Evolutionary conservation across 2,113 vertebrate genomes (phyloP), one percentile per base, ranked within the genome.

Genomic region (Nothocercus nigrocapillus): DNA sequence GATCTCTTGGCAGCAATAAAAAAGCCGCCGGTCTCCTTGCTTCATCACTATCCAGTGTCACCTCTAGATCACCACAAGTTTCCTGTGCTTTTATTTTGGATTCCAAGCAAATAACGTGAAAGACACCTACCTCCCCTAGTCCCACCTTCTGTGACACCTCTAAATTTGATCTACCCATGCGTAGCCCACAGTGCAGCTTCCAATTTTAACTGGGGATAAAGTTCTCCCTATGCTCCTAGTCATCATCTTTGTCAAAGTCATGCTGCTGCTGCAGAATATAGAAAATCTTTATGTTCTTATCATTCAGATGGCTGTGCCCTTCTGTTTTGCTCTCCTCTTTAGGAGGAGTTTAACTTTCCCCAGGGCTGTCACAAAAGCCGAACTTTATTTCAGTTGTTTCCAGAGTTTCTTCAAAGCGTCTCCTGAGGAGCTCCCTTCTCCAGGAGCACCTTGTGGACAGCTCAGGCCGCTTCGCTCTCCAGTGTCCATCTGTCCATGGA

Each of bases 1-100:
- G 69, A 81, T 94, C 97, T 95, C 95, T 64, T 91, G 94, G 93
- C 83, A 93, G 84, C 93, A 96, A 83, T 92, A 94, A 95, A 95
- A 88, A 95, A 70, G 70, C 89, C 74, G 89, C 36, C 76, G 34
- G 63, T 82, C 68, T 91, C 92, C 75, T 82, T 95, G 67, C 95
- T 87, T 89, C 73, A 78, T 73, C 81, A 51, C 16, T 59, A 72
- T 30, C 72, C 51, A 89, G 85, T 49, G 42, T 72, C 56, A 49
- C 66, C 54, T 85, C 53, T 51, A 67, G 73, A 91, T 91, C 85
- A 86, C 17, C 30, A 0, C 13, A 76, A 5, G 45, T 85, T 82
- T 82, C 38, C 61, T 76, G 84, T 84, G 42, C 51, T 84, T 94
- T 91, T 76, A 8, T 22, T 82, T 87, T 75, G 47, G 2, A 61